Conservation (phyloP, 1,140 invertebrate genomes). For the Whitmania pigra region DNA sequence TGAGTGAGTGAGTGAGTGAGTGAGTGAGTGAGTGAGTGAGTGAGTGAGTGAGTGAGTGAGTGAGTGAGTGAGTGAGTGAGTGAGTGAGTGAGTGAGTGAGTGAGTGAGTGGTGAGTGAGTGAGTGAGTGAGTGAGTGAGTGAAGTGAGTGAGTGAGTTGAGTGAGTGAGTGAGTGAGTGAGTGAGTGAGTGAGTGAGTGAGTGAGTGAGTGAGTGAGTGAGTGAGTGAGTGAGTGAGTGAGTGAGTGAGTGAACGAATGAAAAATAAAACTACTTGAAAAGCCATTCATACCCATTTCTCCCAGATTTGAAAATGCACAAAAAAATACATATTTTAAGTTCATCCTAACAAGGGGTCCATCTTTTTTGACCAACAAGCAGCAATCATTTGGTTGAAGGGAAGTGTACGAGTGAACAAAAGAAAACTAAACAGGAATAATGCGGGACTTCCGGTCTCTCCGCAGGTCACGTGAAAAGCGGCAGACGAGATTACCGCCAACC, state of each 20-base stretch:
- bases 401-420: too few relatives aligned
- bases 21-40: conserved; percentile 18
- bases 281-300: neutral
- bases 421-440: too few relatives aligned
- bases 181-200: conserved; percentile 17
- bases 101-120: conserved; percentile 19
- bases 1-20: conserved; percentile 18
- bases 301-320: too few relatives aligned
- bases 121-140: conserved; percentile 15
- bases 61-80: conserved; percentile 21
- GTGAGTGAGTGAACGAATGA: conserved; percentile 14
- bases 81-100: conserved; percentile 20
- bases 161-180: conserved; percentile 16
- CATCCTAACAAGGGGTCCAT: too few relatives aligned
- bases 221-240: conserved; percentile 18
- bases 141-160: conserved; percentile 21
- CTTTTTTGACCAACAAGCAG: too few relatives aligned
- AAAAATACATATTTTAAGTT: too few relatives aligned
- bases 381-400: too few relatives aligned
- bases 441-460: too few relatives aligned
- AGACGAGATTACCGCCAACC: too few relatives aligned
- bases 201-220: conserved; percentile 16
- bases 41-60: conserved; percentile 9
- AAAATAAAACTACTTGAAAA: neutral
- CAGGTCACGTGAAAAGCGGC: too few relatives aligned